Percentiles rank a stretch among this genome's conserved stretches.
Conservation (phyloP, 2,113 vertebrate species). For the Pterophyllum scalare region DNA sequence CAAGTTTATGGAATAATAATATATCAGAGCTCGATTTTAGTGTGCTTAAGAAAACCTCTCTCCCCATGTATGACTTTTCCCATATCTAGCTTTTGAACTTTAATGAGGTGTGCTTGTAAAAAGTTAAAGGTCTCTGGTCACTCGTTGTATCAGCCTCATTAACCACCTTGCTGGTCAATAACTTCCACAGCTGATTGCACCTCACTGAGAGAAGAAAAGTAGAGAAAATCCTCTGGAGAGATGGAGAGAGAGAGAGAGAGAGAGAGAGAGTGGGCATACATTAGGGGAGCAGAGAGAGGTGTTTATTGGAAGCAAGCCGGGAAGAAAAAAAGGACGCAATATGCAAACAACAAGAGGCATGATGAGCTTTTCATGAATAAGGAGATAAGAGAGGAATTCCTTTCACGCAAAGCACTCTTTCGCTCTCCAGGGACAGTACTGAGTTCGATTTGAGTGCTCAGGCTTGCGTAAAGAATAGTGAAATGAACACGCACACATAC, state of each 20-base stretch:
- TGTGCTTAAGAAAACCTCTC: slow-evolving; percentile 21
- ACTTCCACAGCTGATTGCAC: slow-evolving; percentile 44
- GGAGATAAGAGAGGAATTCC: slow-evolving; percentile 59
- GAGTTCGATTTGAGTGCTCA: slow-evolving; percentile 61
- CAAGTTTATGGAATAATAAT: slow-evolving; percentile 22
- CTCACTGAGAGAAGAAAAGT: slow-evolving; percentile 21
- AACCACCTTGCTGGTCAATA: slow-evolving; percentile 59
- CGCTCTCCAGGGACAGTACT: slow-evolving; percentile 47
- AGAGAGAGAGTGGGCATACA: background rate
- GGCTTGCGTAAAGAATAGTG: slow-evolving; percentile 43
- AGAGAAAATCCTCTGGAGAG: slow-evolving; percentile 20
- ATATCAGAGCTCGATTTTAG: slow-evolving; percentile 21
- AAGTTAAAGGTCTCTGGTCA: slow-evolving; percentile 61
- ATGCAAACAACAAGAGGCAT: slow-evolving; percentile 48
- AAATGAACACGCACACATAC: slow-evolving; percentile 8
- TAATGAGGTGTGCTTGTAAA: slow-evolving; percentile 61
- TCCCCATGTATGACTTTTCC: background rate
- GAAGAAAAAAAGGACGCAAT: slow-evolving; percentile 15
- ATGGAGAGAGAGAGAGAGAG: background rate
- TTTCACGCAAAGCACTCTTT: slow-evolving; percentile 39
- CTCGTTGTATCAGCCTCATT: slow-evolving; percentile 71
- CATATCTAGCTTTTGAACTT: slow-evolving; percentile 19
- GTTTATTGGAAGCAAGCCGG: slow-evolving; percentile 21
- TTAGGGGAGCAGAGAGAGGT: slow-evolving; percentile 16
- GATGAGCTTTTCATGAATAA: slow-evolving; percentile 57